phyloP scores from a whole-genome alignment of 2,888 invertebrate genomes.

The Heliconius hortense region DNA sequence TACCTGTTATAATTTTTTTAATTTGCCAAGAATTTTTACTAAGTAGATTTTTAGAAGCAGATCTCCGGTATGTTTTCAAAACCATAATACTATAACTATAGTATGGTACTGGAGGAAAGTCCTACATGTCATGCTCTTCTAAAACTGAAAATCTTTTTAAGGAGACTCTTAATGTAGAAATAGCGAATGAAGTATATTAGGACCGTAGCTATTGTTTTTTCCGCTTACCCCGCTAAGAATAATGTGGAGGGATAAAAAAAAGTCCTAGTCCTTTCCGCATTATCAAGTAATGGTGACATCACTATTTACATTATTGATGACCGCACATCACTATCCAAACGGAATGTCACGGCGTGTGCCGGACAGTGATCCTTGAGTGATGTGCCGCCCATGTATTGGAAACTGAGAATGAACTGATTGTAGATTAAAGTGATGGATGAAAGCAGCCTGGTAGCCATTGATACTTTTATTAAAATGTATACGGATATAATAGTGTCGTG shows the following conservation, averaged over 20 bases:
- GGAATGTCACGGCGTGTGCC: conserved; percentile 37
- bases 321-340: conserved; percentile 25
- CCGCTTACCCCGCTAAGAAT: neutral
- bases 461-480: conserved; percentile 26
- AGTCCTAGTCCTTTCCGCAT: neutral
- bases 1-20: too few relatives aligned
- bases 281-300: conserved; percentile 31
- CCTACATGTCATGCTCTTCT: too few relatives aligned
- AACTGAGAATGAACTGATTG: conserved; percentile 41
- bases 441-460: conserved; percentile 19
- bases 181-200: neutral
- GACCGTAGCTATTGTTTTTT: neutral
- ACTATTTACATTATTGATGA: conserved; percentile 34
- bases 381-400: conserved; percentile 31
- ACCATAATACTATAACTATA: too few relatives aligned
- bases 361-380: conserved; percentile 34
- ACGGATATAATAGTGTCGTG: conserved; percentile 18
- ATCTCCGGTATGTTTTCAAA: too few relatives aligned
- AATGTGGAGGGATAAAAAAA: neutral
- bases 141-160: too few relatives aligned
- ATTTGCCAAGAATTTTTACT: too few relatives aligned
- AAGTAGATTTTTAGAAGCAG: too few relatives aligned
- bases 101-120: too few relatives aligned
- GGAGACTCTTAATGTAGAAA: neutral
- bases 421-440: conserved; percentile 42